Evolutionary conservation across 1,140 invertebrate species (phyloP), one percentile per base, ranked within the genome.

Genomic region (Fopius arisanus): DNA sequence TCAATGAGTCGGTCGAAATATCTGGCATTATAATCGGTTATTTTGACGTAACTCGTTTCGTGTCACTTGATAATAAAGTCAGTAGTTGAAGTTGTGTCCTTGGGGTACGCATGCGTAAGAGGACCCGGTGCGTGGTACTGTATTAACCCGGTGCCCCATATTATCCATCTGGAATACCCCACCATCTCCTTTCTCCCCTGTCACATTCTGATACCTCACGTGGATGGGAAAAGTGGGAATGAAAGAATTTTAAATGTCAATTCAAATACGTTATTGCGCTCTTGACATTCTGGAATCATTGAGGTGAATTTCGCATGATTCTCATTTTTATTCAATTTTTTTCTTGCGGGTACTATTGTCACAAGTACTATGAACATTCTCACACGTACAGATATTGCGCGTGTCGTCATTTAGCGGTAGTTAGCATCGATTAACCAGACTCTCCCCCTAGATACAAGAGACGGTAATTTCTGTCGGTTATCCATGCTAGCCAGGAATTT

Each of bases 131-230:
- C 66, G 66, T 73, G 54, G 68, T 51, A 69, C 43, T 48, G 40
- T 43, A 33, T 74, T 70, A 41, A 70, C 72, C 70, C 33, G 51
- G 40, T 76, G 77, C 72, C 77, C 74, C 71, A 76, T 74, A 74
- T 28, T 43, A 29, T 6, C 54, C 54, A 59, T 59, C 54, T 59
- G 54, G 54, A 59, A 12, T 59, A 12, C 54, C 54, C 54, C 23
- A 5, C 14, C 19, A 23, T 6, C 63, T 29, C 21, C 62, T 80
- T 72, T 78, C 77, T 66, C 78, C 77, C 78, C n/a, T 59, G 70
- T 40, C 21, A 28, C 54, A 59, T 59, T 59, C 54, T 23, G 23
- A 6, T 26, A n/a, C 54, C 54, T 65, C 65, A 69, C 67, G 70
- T 48, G 33, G 63, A 23, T 33, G 48, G 14, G 51, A 43, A 40